Conservation (phyloP, 2,797 vertebrate species). For the Channallabes apus region DNA sequence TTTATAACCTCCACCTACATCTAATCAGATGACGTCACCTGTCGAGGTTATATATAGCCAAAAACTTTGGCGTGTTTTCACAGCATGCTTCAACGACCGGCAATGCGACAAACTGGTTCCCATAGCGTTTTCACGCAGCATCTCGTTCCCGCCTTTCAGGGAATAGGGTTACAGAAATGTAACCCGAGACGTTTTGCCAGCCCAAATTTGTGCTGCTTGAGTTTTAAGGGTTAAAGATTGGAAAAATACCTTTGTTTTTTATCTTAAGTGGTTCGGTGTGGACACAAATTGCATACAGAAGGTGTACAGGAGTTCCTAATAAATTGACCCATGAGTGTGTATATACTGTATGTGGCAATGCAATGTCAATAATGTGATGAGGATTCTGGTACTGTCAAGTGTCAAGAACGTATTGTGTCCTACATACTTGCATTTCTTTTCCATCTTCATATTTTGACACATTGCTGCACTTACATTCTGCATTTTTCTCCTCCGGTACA, state of each 20-base stretch:
- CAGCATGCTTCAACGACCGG: too few relatives aligned
- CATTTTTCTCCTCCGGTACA: slow-evolving; percentile 12
- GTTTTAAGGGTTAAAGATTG: not conserved
- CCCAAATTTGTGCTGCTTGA: too few relatives aligned
- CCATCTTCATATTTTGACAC: slow-evolving; percentile 1
- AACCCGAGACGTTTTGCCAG: too few relatives aligned
- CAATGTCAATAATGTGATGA: not conserved
- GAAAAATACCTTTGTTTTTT: not conserved
- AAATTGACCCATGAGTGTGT: not conserved
- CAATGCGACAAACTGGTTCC: too few relatives aligned
- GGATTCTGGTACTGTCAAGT: not conserved
- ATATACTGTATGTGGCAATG: not conserved
- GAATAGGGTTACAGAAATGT: too few relatives aligned
- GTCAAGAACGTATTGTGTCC: not conserved
- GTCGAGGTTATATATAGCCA: too few relatives aligned
- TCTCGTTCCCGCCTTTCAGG: too few relatives aligned
- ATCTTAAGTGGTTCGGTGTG: not conserved
- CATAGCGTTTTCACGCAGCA: too few relatives aligned
- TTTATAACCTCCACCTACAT: too few relatives aligned
- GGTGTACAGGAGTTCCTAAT: not conserved
- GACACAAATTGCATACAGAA: not conserved
- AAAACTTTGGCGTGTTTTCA: too few relatives aligned
- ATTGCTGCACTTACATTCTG: not conserved
- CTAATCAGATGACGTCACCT: too few relatives aligned
- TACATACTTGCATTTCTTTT: not conserved